Evolutionary conservation across 2,888 invertebrate genomes (phyloP).

Genomic region (Plebejus argus): DNA sequence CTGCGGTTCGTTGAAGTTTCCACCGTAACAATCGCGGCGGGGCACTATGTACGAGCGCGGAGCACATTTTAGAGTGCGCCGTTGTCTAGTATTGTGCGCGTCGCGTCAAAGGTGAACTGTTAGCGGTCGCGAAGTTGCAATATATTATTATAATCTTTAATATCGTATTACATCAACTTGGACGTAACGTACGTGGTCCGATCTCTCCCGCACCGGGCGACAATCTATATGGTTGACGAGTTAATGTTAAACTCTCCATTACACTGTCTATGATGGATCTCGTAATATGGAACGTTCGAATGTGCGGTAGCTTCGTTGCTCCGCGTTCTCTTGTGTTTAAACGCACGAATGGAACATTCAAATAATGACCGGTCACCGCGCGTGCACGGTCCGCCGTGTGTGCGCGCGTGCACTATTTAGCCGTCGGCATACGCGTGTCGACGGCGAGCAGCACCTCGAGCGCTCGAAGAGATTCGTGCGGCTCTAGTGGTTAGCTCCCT

Average conservation of each 20-base stretch:
- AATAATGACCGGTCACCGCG: not conserved
- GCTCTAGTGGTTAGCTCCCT: constrained; percentile 50
- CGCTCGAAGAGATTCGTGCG: constrained; percentile 26
- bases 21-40: not conserved
- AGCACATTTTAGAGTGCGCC: too few species aligned
- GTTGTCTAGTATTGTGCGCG: not conserved
- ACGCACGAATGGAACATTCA: not conserved
- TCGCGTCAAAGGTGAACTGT: not conserved
- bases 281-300: not conserved
- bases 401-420: not conserved
- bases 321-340: not conserved
- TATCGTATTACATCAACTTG: not conserved
- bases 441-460: not conserved
- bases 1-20: not conserved
- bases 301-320: not conserved
- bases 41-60: too few species aligned
- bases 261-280: not conserved
- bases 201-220: constrained; percentile 8
- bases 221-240: not conserved
- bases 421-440: not conserved
- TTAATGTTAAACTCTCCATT: not conserved
- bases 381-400: not conserved
- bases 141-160: too few species aligned
- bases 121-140: constrained; percentile 16
- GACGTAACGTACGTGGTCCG: not conserved